Conservation (phyloP, 2,113 vertebrate genomes). For the Chaetodon auriga region DNA sequence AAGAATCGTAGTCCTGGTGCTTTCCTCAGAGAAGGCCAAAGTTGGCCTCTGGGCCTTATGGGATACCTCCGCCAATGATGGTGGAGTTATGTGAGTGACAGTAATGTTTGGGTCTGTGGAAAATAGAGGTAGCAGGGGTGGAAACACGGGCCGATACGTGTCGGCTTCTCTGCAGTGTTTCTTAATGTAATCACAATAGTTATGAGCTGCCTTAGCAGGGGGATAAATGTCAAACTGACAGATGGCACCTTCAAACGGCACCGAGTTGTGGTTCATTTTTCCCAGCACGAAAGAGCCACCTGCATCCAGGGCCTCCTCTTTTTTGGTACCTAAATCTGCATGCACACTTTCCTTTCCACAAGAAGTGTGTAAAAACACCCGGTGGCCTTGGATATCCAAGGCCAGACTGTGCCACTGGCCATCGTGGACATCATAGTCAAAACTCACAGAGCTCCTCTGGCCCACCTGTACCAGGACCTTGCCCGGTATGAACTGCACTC, state of each 20-base stretch:
- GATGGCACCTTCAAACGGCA: slow-evolving; percentile 95
- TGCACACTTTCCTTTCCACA: slow-evolving; percentile 90
- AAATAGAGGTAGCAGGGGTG: slow-evolving; percentile 85
- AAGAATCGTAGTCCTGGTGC: slow-evolving; percentile 55
- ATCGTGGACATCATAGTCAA: slow-evolving; percentile 93
- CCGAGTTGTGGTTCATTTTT: slow-evolving; percentile 90
- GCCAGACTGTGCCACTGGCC: slow-evolving; percentile 95
- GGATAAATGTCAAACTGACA: slow-evolving; percentile 98
- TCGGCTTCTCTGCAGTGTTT: slow-evolving; percentile 94
- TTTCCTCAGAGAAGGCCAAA: slow-evolving; percentile 43
- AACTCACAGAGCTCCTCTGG: slow-evolving; percentile 89
- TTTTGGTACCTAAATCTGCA: slow-evolving; percentile 87
- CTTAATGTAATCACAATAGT: slow-evolving; percentile 97
- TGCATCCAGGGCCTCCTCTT: slow-evolving; percentile 88
- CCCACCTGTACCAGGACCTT: slow-evolving; percentile 89
- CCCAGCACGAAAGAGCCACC: slow-evolving; percentile 94
- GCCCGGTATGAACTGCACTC: slow-evolving; percentile 91
- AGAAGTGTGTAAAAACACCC: slow-evolving; percentile 90
- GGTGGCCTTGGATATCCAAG: slow-evolving; percentile 86
- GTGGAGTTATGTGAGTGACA: slow-evolving; percentile 61
- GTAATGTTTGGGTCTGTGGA: slow-evolving; percentile 82
- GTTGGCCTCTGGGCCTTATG: slow-evolving; percentile 50
- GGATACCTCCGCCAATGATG: slow-evolving; percentile 50
- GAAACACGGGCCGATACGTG: slow-evolving; percentile 86
- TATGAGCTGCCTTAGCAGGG: slow-evolving; percentile 93